A percentile compares a stretch with the other conserved stretches of the same genome.
Conservation (phyloP, 1,140 invertebrate species). For the Drosophila melanogaster region Release_6_plus_ISO1_MT NT_033779.5:9475001-9475500, state of each 20-base stretch:
- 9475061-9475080: constrained; percentile 4
- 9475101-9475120: constrained; percentile 1
- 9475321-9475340: constrained; percentile 46
- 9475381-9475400: constrained; percentile 14
- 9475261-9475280: constrained; percentile 63
- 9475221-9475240: constrained; percentile 20
- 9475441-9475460: constrained; percentile 36
- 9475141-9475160: constrained; percentile 7
- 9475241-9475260: constrained; percentile 50
- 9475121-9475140: constrained; percentile 13
- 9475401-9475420: not conserved
- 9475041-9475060: not conserved
- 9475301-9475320: constrained; percentile 23
- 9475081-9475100: not conserved
- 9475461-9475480: constrained; percentile 16
- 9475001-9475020: not conserved
- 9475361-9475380: constrained; percentile 49
- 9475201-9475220: not conserved
- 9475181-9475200: constrained; percentile 16
- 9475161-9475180: constrained; percentile 16
- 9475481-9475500: constrained; percentile 30
- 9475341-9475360: constrained; percentile 68
- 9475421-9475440: constrained; percentile 27
- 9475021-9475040: not conserved
- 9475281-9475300: constrained; percentile 17